phyloP scores from a whole-genome alignment of 2,113 vertebrate genomes.

The Anoplopoma fimbria region DNA sequence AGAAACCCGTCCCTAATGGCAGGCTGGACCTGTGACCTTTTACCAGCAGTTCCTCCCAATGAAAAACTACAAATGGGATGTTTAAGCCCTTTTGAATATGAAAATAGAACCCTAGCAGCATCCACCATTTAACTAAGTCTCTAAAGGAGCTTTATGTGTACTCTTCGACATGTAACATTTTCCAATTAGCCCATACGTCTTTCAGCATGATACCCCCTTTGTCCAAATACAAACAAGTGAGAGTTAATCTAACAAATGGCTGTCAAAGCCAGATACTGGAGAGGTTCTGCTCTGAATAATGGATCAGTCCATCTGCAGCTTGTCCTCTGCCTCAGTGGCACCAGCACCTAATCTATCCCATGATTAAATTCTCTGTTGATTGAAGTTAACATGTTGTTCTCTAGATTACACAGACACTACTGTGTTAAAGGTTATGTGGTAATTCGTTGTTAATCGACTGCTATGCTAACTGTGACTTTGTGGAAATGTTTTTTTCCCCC shows the following conservation, averaged over 20 bases:
- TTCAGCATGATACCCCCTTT: slow-evolving; percentile 33
- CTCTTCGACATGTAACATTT: slow-evolving; percentile 31
- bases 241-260: slow-evolving; percentile 81
- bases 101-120: not conserved
- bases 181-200: slow-evolving; percentile 49
- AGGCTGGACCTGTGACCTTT: slow-evolving; percentile 45
- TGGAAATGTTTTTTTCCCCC: not conserved
- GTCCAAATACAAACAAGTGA: slow-evolving; percentile 67
- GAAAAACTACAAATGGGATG: slow-evolving; percentile 22
- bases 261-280: slow-evolving; percentile 60
- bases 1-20: not conserved
- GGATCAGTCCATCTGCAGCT: slow-evolving; percentile 65
- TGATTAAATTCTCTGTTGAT: slow-evolving; percentile 62
- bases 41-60: slow-evolving; percentile 17
- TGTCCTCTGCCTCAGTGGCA: slow-evolving; percentile 56
- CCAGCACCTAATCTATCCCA: slow-evolving; percentile 30
- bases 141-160: not conserved
- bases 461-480: not conserved
- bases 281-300: slow-evolving; percentile 75
- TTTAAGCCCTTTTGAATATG: slow-evolving; percentile 49
- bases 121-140: slow-evolving; percentile 1
- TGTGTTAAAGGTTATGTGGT: slow-evolving; percentile 48
- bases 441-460: slow-evolving; percentile 22
- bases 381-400: slow-evolving; percentile 50
- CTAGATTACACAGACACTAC: not conserved